Evolutionary conservation across 1,140 invertebrate species (phyloP), one percentile per base, ranked within the genome.

Genomic region (Megalonaias nervosa): DNA sequence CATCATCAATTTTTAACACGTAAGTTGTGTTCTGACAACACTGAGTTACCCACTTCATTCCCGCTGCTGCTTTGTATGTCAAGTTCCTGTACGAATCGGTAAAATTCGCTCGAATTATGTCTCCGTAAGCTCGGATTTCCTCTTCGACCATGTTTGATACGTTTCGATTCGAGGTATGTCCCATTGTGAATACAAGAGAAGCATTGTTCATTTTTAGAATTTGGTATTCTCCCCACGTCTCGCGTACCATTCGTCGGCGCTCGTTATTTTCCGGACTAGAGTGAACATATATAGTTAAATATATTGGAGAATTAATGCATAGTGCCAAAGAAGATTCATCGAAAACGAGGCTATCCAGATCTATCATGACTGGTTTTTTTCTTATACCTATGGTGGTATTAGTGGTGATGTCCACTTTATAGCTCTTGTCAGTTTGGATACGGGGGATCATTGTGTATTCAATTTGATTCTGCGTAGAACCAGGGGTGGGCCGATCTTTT

Each of bases 1-100:
- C 96, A 89, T 97, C 96, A 88, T 98, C 96, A 89, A 96, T 94
- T 93, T 98, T 98, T 16, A 97, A 92, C 15, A 97, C 92, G 84
- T 93, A 96, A 71, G 93, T 90, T 2, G 93, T 92, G 26, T 92
- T 89, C 11, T 85, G 82, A 87, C 96, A 97, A 80, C 93, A 91
- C 17, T 89, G 89, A 1, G 92, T 86, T 0, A 93, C 94, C 96
- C 96, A 98, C 82, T 93, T 92, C 31, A 97, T 86, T 0, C 95
- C 96, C 95, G 97, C 96, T 0, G 96, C 87, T 85, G 97, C 95
- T 74, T 86, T 86, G n/a, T 77, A 77, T 1, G 82, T 86, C 57
- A 86, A 73, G 67, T 85, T 85, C 31, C 77, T 67, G 68, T 86
- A 86, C 1, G 71, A 72, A 65, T 86, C 85, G 0, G 58, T 74